These are phyloP conservation scores for Geothlypis trichas DNA, from an alignment of 2,113 vertebrate species.

Conservation along the genomic window DNA sequence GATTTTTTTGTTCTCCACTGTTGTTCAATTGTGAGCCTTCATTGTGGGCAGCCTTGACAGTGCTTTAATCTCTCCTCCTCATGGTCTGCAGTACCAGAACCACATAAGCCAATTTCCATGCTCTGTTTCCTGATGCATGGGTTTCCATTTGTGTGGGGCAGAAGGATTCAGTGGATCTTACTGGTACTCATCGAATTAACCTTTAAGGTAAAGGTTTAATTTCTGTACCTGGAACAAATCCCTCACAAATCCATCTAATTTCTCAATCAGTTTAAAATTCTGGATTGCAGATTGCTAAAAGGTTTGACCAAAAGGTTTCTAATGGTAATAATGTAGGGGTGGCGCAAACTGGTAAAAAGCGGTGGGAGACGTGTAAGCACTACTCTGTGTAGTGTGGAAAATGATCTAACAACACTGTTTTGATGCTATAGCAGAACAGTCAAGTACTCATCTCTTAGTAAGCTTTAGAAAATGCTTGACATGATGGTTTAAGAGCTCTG, in stretches of 20 bases:
- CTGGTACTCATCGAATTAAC: background rate
- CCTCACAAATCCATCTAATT: background rate
- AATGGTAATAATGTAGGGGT: background rate
- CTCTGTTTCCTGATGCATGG: background rate
- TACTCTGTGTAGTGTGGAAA: background rate
- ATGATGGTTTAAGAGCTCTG: background rate
- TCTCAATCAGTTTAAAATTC: background rate
- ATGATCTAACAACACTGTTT: background rate
- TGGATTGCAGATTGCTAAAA: background rate
- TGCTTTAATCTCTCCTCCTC: background rate
- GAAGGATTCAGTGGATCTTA: background rate
- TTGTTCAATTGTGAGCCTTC: background rate
- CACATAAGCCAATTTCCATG: accelerated
- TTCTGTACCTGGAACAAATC: background rate
- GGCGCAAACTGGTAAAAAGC: background rate
- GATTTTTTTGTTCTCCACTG: background rate
- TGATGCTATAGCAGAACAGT: background rate
- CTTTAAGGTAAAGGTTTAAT: background rate
- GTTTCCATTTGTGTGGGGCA: background rate
- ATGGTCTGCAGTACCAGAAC: background rate
- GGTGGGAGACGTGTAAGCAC: background rate
- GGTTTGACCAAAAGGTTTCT: background rate
- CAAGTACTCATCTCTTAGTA: background rate
- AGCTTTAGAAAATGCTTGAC: background rate
- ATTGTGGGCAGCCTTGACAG: background rate